Evolutionary conservation across 2,797 vertebrate species (phyloP), one percentile per base, ranked within the genome.

Genomic region (Rhinophrynus dorsalis): DNA sequence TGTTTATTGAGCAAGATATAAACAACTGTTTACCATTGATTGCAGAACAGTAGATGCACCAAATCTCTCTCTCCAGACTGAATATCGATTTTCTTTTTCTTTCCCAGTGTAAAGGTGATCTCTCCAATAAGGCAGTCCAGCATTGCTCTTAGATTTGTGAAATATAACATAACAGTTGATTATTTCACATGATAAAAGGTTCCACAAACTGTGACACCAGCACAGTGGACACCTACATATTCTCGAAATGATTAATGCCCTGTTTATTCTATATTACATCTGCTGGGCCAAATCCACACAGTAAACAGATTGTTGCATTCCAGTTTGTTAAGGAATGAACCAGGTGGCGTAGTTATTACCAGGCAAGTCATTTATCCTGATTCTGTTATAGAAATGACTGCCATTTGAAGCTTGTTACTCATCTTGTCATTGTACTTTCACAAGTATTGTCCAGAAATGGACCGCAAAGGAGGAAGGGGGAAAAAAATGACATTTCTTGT

Each of bases 1-100:
- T 4, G 20, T 24, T 37, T 11, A 48, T 57, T 29, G 23, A 57
- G 57, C 55, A 45, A 30, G 51, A 30, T 30, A 18, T 35, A 42
- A 35, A 61, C 57, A 69, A 44, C 33, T 52, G 37, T 35, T 61
- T 61, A 69, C 44, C 21, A 48, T 29, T 63, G 42, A 58, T 29
- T 17, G 52, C 15, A 35, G 27, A 60, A n/a, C 7, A 12, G 21
- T n/a, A 26, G 32, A 30, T 30, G 8, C n/a, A 21, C 55, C 21
- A 15, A 44, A 35, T 54, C 57, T 37, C 13, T 35, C 51, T 61
- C 40, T 57, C 42, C 59, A 66, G 61, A 50, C 68, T 27, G 38
- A 51, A 64, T 72, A 75, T 73, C 68, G 76, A 77, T 77, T 73
- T 73, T 29, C 68, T 65, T 52, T 32, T 65, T 45, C 64, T 40